These are phyloP conservation scores for Ligdia adustata DNA, from an alignment of 2,888 invertebrate species.

Conservation along the genomic window DNA sequence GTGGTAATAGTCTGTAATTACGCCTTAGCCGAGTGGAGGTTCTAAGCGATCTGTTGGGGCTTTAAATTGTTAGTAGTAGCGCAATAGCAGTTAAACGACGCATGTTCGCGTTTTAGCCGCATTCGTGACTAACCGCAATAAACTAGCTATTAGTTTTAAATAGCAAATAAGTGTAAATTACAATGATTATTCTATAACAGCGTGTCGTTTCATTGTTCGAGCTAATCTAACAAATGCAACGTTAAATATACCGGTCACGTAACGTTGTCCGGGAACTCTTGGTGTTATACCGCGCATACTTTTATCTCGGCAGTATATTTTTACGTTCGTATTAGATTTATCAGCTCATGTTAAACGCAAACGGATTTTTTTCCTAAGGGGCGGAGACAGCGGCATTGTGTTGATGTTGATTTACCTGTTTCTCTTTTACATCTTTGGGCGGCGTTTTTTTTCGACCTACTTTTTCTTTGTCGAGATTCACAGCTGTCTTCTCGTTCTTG, in stretches of 20 bases:
- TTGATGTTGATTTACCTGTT: slow-evolving; percentile 24
- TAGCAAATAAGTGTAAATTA: slow-evolving; percentile 61
- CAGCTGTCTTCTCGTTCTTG: slow-evolving; percentile 62
- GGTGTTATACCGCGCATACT: slow-evolving; percentile 12
- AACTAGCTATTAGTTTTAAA: slow-evolving; percentile 65
- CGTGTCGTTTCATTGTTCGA: slow-evolving; percentile 47
- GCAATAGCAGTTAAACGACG: slow-evolving; percentile 50
- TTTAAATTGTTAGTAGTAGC: slow-evolving; percentile 37
- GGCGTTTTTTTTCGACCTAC: slow-evolving; percentile 58
- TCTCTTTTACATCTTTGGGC: slow-evolving; percentile 56
- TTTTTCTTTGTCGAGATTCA: slow-evolving; percentile 63
- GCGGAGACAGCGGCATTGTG: slow-evolving; percentile 13
- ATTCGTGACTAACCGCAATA: slow-evolving; percentile 68
- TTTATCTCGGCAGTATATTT: slow-evolving; percentile 6
- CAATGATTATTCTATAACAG: slow-evolving; percentile 49
- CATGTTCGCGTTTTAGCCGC: slow-evolving; percentile 56
- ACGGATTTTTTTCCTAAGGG: slow-evolving; percentile 2
- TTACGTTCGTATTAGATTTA: slow-evolving; percentile 6
- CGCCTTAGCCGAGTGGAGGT: slow-evolving; percentile 46
- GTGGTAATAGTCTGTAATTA: slow-evolving; percentile 54
- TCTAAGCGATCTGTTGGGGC: slow-evolving; percentile 61
- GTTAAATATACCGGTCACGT: slow-evolving; percentile 49
- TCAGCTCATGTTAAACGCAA: slow-evolving; percentile 2
- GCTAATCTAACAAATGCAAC: slow-evolving; percentile 47
- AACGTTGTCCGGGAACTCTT: slow-evolving; percentile 34